Evolutionary conservation across 2,113 vertebrate genomes (phyloP), one percentile per base, ranked within the genome.

Genomic region (Hydrochoerus hydrochaeris): DNA sequence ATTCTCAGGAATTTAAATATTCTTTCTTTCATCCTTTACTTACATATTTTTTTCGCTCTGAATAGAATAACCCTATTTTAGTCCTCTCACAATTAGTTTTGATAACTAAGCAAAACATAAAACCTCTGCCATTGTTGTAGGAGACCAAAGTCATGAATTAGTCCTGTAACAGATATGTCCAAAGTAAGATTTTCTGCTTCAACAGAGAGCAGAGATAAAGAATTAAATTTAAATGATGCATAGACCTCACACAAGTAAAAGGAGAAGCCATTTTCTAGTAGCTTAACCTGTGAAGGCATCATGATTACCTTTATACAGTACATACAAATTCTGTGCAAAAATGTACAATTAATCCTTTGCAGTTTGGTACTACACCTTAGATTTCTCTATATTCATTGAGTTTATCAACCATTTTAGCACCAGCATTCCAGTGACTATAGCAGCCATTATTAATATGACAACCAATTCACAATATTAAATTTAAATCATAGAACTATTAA

Each of bases 401-500:
- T 91, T 86, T 19, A 60, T 84, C 38, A 8, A 11, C 49, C 49
- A 52, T 52, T 67, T 93, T 52, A 87, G 19, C 58, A 28, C 60
- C 10, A 46, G 28, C 46, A 85, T 83, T 22, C 26, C 35, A 88
- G 60, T 52, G 20, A 60, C 83, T 73, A 0, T 85, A 62, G 44
- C 46, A 82, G n/a, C 22, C 58, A 67, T 73, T 63, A 32, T 38
- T 77, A n/a, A 82, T 22, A n/a, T 82, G 52, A 28, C 57, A 28
- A 10, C 62, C 11, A 44, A 26, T 28, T 88, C 94, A 82, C 49
- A 86, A 6, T 73, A 73, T 73, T 73, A 41, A 73, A 44, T 73
- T 95, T 93, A 78, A 90, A 91, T 94, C n/a, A n/a, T 62, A 93
- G n/a, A 96, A 12, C 88, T 58, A 86, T 62, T 89, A 88, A 95